Percentiles rank a stretch among this genome's conserved stretches.
These are phyloP conservation scores for Dermochelys coriacea DNA, from an alignment of 2,797 vertebrate genomes.

Conservation along the genomic window DNA sequence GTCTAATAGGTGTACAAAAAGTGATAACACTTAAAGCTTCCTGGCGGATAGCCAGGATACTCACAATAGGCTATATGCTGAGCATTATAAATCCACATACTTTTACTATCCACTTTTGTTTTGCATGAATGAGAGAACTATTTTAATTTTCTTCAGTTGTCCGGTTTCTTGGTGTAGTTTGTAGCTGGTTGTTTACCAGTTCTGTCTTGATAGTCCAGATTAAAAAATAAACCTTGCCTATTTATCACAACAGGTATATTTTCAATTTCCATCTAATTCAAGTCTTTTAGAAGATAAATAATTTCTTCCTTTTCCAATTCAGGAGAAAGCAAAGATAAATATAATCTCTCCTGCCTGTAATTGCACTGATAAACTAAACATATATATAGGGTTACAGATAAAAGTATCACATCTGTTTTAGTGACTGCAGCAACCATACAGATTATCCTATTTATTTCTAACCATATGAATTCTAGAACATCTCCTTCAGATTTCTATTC, in stretches of 20 bases:
- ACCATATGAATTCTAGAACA: background rate
- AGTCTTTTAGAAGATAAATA: conserved; percentile 29
- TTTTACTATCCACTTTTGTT: background rate
- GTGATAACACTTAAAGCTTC: background rate
- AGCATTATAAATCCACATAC: background rate
- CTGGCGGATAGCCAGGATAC: background rate
- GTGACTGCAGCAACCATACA: background rate
- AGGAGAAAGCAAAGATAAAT: conserved; percentile 46
- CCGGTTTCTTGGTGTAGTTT: background rate
- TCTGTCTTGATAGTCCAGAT: background rate
- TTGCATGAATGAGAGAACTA: background rate
- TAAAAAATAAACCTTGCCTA: background rate
- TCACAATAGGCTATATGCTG: background rate
- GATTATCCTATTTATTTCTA: conserved; percentile 48
- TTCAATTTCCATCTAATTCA: conserved; percentile 27
- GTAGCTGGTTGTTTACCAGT: conserved; percentile 18
- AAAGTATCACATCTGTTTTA: conserved; percentile 44
- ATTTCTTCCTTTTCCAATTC: conserved; percentile 33
- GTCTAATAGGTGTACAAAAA: background rate
- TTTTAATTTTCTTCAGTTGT: conserved; percentile 26
- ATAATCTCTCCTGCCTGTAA: conserved; percentile 52
- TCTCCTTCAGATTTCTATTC: conserved; percentile 37
- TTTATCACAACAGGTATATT: conserved; percentile 12
- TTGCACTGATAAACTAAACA: conserved; percentile 61
- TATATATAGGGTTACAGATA: conserved; percentile 41